These are phyloP conservation scores for Acrobasis suavella DNA, from an alignment of 2,888 invertebrate species.

Conservation along the genomic window DNA sequence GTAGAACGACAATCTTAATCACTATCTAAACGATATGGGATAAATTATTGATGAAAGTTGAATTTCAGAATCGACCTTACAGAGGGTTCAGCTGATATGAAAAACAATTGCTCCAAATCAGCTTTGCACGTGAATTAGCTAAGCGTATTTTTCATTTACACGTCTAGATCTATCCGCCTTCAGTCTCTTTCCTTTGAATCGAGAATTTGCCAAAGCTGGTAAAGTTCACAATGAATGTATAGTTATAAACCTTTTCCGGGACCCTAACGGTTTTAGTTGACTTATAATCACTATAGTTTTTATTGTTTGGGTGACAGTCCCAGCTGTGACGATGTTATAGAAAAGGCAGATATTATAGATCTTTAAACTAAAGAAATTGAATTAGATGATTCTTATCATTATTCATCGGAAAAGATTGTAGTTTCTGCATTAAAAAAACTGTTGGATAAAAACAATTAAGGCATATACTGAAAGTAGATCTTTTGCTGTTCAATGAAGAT, in stretches of 20 bases:
- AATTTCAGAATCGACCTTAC: conserved; percentile 12
- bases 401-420: not conserved
- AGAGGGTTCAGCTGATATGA: conserved; percentile 29
- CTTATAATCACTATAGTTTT: no score
- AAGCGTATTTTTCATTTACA: conserved; percentile 31
- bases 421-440: no score
- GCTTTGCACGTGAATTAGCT: conserved; percentile 30
- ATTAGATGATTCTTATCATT: not conserved
- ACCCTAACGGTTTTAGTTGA: no score
- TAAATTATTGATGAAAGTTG: not conserved
- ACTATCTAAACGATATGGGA: no score
- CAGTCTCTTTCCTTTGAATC: conserved; percentile 44
- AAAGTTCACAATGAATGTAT: not conserved
- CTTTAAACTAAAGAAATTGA: not conserved
- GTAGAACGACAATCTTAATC: no score
- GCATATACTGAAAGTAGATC: not conserved
- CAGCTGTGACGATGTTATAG: not conserved
- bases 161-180: conserved; percentile 36
- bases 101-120: conserved; percentile 35
- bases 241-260: not conserved
- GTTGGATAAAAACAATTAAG: not conserved
- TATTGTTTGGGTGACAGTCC: no score
- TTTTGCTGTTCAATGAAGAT: not conserved
- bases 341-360: not conserved
- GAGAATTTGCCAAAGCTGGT: conserved; percentile 9